Evolutionary conservation across 2,797 vertebrate species (phyloP), one percentile per base, ranked within the genome.

Genomic region (Falco berigora): DNA sequence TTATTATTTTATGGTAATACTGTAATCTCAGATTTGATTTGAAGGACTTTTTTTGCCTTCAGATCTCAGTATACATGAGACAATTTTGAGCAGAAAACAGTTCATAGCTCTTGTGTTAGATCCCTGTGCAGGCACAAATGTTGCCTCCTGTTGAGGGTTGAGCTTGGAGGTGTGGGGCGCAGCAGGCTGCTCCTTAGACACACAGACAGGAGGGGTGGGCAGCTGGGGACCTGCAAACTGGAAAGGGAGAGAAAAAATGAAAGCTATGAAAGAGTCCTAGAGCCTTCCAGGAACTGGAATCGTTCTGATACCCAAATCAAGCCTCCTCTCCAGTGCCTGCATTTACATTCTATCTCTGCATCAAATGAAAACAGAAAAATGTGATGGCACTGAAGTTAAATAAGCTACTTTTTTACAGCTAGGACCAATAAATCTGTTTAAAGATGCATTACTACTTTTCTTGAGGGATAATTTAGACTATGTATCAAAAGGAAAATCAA

Each of bases 401-500:
- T 98, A 98, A 98, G 94, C 97, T 84, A 91, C 94, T 94, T 96
- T 97, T 97, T 92, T 95, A 96, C 83, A 97, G 83, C 96, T 90
- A 97, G 94, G 96, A 95, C 95, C 95, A 97, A 98, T 98, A 98
- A 98, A 98, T 98, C 98, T 98, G 96, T 97, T 98, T 98, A 98
- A 98, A 98, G 98, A 98, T 98, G 95, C 98, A 98, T 98, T 98
- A 94, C 97, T 97, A 97, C 98, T 98, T 98, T 98, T 98, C 98
- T 97, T 98, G 97, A 97, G 96, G 98, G 96, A 98, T 98, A 98
- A 98, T 98, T 98, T 98, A 98, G 97, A 97, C 98, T 96, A 98
- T 98, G 98, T 98, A 98, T 98, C 98, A 98, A 98, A 98, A 97
- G 96, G 90, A 98, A 98, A 98, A 98, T 98, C 98, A 98, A 98